These are phyloP conservation scores for Orthochromis indermauri DNA, from an alignment of 2,113 vertebrate genomes.

Conservation along the genomic window DNA sequence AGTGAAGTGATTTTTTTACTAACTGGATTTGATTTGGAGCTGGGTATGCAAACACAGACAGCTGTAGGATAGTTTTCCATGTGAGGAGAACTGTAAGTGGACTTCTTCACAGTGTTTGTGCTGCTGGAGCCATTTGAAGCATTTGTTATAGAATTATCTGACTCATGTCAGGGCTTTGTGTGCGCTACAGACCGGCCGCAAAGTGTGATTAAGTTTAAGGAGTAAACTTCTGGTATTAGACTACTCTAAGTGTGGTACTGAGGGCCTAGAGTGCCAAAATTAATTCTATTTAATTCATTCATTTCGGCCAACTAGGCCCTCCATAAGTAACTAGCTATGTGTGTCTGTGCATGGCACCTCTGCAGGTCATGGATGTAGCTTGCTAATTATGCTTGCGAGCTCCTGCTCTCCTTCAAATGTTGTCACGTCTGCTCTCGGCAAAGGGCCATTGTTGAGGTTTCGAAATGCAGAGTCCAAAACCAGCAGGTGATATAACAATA, in stretches of 20 bases:
- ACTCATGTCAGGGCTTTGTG: background rate
- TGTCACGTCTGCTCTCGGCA: accelerated
- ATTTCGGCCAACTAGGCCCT: background rate
- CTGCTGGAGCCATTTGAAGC: background rate
- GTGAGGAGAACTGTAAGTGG: background rate
- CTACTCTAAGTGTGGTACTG: background rate
- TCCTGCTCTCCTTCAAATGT: background rate
- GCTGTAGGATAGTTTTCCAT: background rate
- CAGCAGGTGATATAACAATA: background rate
- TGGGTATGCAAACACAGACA: background rate
- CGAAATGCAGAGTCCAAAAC: background rate
- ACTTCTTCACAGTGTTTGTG: background rate
- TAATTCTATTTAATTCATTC: background rate
- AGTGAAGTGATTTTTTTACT: background rate
- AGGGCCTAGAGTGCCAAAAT: background rate
- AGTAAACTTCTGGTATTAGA: background rate
- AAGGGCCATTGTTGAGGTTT: background rate
- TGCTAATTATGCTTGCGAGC: background rate
- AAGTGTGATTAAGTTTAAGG: background rate
- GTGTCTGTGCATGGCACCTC: accelerated
- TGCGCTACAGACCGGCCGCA: background rate
- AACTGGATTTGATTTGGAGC: background rate
- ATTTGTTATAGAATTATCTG: background rate
- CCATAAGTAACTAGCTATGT: background rate
- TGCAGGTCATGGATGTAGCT: background rate